These are phyloP conservation scores for Enteromius fasciolatus DNA, from an alignment of 2,797 vertebrate genomes.

Conservation along the genomic window DNA sequence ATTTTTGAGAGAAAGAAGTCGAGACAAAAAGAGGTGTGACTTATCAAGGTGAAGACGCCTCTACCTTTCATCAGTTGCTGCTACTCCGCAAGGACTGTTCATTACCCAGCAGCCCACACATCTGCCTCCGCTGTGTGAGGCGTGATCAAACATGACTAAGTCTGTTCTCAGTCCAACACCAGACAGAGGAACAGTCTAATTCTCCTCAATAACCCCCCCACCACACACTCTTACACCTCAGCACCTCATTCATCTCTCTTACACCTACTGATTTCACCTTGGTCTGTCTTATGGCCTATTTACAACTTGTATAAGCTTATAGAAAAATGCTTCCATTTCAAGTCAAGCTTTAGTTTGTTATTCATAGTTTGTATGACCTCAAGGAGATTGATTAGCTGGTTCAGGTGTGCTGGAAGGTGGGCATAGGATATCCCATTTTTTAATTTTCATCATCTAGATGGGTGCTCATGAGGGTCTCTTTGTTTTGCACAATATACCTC, in stretches of 20 bases:
- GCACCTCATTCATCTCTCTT: conserved; percentile 8
- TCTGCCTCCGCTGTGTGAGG: conserved; percentile 39
- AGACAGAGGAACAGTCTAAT: conserved; percentile 30
- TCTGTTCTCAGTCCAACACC: conserved; percentile 45
- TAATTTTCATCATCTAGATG: not conserved
- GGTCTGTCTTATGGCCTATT: not conserved
- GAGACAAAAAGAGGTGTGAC: conserved; percentile 53
- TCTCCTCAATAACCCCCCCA: conserved; percentile 5
- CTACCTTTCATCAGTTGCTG: conserved; percentile 43
- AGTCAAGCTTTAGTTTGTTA: not conserved
- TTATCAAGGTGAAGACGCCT: conserved; percentile 49
- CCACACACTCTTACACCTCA: conserved; percentile 2
- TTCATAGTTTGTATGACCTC: not conserved
- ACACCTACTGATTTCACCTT: not conserved
- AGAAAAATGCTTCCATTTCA: not conserved
- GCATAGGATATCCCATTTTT: not conserved
- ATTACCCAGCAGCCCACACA: conserved; percentile 47
- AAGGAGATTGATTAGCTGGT: not conserved
- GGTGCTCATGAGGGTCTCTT: not conserved
- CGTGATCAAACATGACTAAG: conserved; percentile 42
- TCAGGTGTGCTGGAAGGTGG: not conserved
- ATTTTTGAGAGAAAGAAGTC: conserved; percentile 56
- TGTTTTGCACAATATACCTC: no score
- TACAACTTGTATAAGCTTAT: not conserved
- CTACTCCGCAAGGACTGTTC: conserved; percentile 32